A percentile compares a stretch with the other conserved stretches of the same genome.
These are phyloP conservation scores for Okamejei kenojei DNA, from an alignment of 2,797 vertebrate species.

Conservation along the genomic window DNA sequence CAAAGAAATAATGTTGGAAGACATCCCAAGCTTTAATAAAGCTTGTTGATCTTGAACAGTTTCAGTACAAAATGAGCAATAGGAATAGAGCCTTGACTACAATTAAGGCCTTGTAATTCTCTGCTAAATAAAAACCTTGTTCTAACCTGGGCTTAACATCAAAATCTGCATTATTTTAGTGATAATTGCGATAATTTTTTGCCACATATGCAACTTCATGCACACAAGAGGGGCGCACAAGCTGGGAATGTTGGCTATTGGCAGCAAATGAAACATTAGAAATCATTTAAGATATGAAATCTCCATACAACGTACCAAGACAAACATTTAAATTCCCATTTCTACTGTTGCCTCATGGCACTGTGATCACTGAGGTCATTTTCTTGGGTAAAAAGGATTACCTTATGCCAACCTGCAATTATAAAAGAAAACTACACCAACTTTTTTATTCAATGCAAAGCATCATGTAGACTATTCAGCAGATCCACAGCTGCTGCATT, in stretches of 20 bases:
- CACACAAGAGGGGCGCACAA: background rate
- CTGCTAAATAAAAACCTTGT: background rate
- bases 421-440: background rate
- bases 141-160: background rate
- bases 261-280: constrained; percentile 3
- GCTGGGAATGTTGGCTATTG: background rate
- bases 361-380: background rate
- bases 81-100: background rate
- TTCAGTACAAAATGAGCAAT: background rate
- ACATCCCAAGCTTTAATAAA: background rate
- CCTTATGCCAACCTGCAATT: background rate
- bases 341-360: background rate
- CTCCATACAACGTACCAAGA: background rate
- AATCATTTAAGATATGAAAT: background rate
- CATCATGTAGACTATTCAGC: background rate
- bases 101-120: background rate
- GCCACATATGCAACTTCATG: constrained; percentile 12
- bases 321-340: constrained; percentile 5
- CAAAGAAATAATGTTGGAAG: background rate
- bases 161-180: background rate
- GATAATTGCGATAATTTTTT: constrained; percentile 19
- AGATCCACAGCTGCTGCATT: background rate
- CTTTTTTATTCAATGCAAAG: background rate
- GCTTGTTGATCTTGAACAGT: background rate
- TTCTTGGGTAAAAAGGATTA: background rate